phyloP scores from a whole-genome alignment of 2,797 vertebrate species.

The Huso huso region DNA sequence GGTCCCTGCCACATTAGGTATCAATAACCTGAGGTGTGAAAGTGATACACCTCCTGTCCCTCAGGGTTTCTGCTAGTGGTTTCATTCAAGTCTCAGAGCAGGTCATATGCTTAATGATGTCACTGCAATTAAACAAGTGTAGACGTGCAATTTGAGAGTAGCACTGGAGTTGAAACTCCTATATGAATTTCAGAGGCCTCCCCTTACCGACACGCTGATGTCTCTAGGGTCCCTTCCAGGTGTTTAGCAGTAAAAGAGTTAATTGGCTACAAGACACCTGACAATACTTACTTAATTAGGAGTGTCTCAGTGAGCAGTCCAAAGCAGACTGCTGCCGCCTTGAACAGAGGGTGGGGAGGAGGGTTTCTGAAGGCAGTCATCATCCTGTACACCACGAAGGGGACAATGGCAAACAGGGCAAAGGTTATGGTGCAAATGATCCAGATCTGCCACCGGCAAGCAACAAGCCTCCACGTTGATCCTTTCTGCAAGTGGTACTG shows the following conservation, averaged over 20 bases:
- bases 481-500: slow-evolving; percentile 51
- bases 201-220: slow-evolving; percentile 20
- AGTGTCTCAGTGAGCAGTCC: slow-evolving; percentile 40
- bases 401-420: slow-evolving; percentile 32
- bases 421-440: slow-evolving; percentile 11
- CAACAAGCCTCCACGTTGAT: slow-evolving; percentile 36
- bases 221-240: slow-evolving; percentile 21
- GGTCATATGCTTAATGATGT: slow-evolving; percentile 53
- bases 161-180: slow-evolving; percentile 44
- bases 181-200: slow-evolving; percentile 32
- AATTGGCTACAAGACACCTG: slow-evolving; percentile 3
- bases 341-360: slow-evolving; percentile 36
- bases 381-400: slow-evolving; percentile 38
- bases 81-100: slow-evolving; percentile 35
- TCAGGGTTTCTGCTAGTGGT: background rate
- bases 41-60: background rate
- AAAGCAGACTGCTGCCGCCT: slow-evolving; percentile 42
- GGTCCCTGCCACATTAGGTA: background rate
- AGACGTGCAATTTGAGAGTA: slow-evolving; percentile 54
- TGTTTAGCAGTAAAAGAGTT: slow-evolving; percentile 13
- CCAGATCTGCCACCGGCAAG: slow-evolving; percentile 43
- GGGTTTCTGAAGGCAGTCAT: slow-evolving; percentile 36
- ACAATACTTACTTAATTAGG: slow-evolving; percentile 44
- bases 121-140: slow-evolving; percentile 59
- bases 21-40: slow-evolving; percentile 4